Percentiles rank a stretch among this genome's conserved stretches.
Evolutionary conservation across 92 coral and sea anemone species (phyloP).

Genomic region (Heteractis magnifica): DNA sequence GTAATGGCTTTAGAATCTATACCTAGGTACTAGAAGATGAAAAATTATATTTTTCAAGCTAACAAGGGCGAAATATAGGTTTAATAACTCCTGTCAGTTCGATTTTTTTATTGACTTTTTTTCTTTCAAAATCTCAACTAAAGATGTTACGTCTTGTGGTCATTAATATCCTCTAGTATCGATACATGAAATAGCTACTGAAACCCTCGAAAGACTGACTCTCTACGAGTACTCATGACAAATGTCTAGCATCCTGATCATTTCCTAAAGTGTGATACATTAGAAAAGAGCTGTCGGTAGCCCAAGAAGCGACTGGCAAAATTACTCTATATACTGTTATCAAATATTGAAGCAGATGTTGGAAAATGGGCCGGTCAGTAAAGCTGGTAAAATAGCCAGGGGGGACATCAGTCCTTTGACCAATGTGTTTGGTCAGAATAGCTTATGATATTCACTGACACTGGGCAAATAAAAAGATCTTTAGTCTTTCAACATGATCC

Average conservation of each 20-base stretch:
- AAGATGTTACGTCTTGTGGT: neutral
- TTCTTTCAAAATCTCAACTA: neutral
- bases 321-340: neutral
- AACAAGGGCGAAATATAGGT: neutral
- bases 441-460: too few relatives aligned
- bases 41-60: neutral
- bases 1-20: too few relatives aligned
- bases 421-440: too few relatives aligned
- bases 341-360: neutral
- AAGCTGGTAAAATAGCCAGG: neutral
- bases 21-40: too few relatives aligned
- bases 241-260: neutral
- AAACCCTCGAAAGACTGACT: neutral
- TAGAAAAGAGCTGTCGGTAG: constrained; percentile 1
- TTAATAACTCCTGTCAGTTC: neutral
- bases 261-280: neutral
- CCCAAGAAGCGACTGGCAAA: neutral
- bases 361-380: neutral
- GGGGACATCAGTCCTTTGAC: neutral
- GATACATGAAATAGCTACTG: neutral
- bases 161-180: neutral
- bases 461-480: neutral
- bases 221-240: neutral
- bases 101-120: neutral
- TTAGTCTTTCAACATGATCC: neutral